A percentile compares a stretch with the other conserved stretches of the same genome.
Evolutionary conservation across 2,797 vertebrate genomes (phyloP).

Genomic region (Lerista edwardsae): DNA sequence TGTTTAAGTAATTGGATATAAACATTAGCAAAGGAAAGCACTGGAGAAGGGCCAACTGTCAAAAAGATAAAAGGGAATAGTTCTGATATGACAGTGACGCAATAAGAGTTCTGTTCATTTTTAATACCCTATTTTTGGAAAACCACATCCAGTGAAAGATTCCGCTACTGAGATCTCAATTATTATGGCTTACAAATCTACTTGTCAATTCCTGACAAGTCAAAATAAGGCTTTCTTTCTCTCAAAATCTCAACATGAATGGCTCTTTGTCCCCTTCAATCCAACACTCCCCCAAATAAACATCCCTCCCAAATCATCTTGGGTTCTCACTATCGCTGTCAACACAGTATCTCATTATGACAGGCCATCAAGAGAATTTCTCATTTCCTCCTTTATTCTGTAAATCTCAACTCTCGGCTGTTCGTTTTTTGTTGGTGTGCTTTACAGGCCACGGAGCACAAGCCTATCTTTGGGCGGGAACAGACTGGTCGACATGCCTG

Average conservation of each 20-base stretch:
- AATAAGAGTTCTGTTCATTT: slow-evolving; percentile 48
- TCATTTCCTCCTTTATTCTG: slow-evolving; percentile 13
- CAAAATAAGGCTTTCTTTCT: background rate
- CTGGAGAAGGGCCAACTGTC: slow-evolving; percentile 53
- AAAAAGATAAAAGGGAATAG: slow-evolving; percentile 57
- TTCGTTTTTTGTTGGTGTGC: too few species aligned
- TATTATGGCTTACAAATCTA: slow-evolving; percentile 22
- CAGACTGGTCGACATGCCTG: too few species aligned
- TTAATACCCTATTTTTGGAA: slow-evolving; percentile 7
- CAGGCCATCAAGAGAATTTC: slow-evolving; percentile 8
- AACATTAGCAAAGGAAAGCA: slow-evolving; percentile 58
- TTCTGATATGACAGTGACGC: slow-evolving; percentile 77
- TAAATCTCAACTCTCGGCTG: background rate
- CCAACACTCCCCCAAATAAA: slow-evolving; percentile 8
- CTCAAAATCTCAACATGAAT: slow-evolving; percentile 9
- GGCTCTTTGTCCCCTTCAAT: slow-evolving; percentile 24
- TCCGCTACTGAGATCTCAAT: slow-evolving; percentile 11
- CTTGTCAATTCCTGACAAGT: slow-evolving; percentile 19
- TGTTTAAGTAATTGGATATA: slow-evolving; percentile 51
- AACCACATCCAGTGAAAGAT: slow-evolving; percentile 7
- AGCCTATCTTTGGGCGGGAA: too few species aligned
- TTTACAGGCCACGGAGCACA: too few species aligned
- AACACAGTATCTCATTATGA: slow-evolving; percentile 36
- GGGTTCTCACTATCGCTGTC: slow-evolving; percentile 6
- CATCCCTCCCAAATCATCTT: slow-evolving; percentile 42